Evolutionary conservation across 2,113 vertebrate species (phyloP), one percentile per base, ranked within the genome.

Genomic region (Myotis lucifugus): DNA sequence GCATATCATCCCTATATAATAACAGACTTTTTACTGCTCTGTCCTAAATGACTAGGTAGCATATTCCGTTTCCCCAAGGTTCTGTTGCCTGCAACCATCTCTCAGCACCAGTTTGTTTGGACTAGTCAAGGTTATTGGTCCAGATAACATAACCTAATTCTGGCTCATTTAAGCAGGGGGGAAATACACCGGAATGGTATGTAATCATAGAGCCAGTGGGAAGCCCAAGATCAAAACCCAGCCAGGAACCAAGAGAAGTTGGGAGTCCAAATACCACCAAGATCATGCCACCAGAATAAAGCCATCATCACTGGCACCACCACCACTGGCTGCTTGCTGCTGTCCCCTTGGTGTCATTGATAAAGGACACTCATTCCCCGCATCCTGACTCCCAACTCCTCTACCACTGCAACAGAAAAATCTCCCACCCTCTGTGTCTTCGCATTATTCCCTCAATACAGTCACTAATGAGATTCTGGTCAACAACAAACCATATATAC

Each of bases 211-310:
- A 40, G 54, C 67, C 29, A 25, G 29, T 12, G 61, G 78, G 32
- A 91, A 86, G 29, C 12, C 23, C 40, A 94, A 73, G 8, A 85
- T 34, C 25, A 81, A 94, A 93, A 59, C 15, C 66, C 42, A 95
- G 42, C 25, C 76, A 86, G 48, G 54, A 89, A 70, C 21, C 23
- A 70, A 76, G 76, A 74, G 18, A 52, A 29, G 34, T 0, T 46
- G 15, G 50, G 6, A 13, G 7, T 29, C 25, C 50, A 92, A 37
- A 79, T 48, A 27, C 48, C 37, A 59, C 66, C 21, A 52, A 42
- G 85, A 15, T 93, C 29, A 17, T 4, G 3, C n/a, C 61, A 21
- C 76, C 23, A 78, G 46, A 70, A 77, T 34, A 77, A 91, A 59
- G 32, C 52, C 42, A 48, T 1, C 27, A 0, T 18, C 32, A 18